phyloP scores from a whole-genome alignment of 2,113 vertebrate species.

The Nothoprocta pentlandii region DNA sequence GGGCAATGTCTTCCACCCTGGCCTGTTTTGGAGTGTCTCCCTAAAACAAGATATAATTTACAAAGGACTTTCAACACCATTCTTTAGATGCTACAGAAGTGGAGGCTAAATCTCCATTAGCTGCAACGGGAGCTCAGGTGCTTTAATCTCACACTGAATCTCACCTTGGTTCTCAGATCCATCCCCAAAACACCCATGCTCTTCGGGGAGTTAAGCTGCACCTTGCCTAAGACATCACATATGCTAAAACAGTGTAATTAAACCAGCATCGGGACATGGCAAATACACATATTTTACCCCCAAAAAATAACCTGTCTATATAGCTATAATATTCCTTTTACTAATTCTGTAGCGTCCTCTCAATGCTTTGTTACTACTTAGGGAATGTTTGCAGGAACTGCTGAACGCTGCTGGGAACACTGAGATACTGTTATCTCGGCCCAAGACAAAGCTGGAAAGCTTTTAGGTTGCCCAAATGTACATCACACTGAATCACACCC shows the following conservation, averaged over 20 bases:
- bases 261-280: not conserved
- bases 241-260: not conserved
- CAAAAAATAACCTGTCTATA: not conserved
- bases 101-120: not conserved
- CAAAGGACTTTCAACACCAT: not conserved
- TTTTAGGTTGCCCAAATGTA: conserved; percentile 27
- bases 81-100: not conserved
- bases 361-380: not conserved
- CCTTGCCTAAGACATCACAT: not conserved
- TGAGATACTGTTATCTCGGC: not conserved
- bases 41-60: not conserved
- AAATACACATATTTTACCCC: not conserved
- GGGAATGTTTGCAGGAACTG: not conserved
- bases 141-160: not conserved
- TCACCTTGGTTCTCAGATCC: not conserved
- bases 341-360: not conserved
- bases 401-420: not conserved
- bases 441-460: conserved; percentile 35
- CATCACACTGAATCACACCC: conserved; percentile 27
- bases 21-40: not conserved
- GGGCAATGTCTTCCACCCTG: not conserved
- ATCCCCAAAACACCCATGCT: not conserved
- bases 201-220: not conserved
- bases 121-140: not conserved
- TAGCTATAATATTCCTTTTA: not conserved